Conservation (phyloP, 2,888 invertebrate genomes). For the Horisme vitalbata region DNA sequence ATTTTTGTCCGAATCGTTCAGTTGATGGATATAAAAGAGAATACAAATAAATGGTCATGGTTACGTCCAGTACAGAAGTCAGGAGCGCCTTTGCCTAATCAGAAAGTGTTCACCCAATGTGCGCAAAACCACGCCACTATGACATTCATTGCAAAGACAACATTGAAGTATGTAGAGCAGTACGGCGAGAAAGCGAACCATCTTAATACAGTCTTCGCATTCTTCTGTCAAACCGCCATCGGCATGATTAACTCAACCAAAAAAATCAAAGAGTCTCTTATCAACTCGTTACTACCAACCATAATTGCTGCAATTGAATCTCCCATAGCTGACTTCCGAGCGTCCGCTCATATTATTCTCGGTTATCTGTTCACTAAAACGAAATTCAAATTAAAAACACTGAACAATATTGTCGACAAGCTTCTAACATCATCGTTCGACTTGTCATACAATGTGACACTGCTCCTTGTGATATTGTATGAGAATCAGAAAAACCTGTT, state of each 20-base stretch:
- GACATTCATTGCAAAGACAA: constrained; percentile 56
- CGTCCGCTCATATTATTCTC: constrained; percentile 88
- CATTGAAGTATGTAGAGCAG: constrained; percentile 77
- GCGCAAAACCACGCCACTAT: constrained; percentile 71
- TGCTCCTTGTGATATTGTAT: constrained; percentile 87
- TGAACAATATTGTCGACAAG: constrained; percentile 83
- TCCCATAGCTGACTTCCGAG: constrained; percentile 86
- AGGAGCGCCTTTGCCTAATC: constrained; percentile 88
- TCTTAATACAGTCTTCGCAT: constrained; percentile 89
- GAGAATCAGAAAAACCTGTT: constrained; percentile 83
- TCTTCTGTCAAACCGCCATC: constrained; percentile 89
- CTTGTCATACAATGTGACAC: constrained; percentile 81
- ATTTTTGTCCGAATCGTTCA: constrained; percentile 93
- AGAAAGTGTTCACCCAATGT: constrained; percentile 88
- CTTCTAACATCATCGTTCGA: constrained; percentile 64
- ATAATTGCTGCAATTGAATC: constrained; percentile 88
- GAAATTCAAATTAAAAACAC: constrained; percentile 83
- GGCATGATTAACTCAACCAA: constrained; percentile 85
- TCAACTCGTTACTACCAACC: constrained; percentile 87
- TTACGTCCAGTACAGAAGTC: constrained; percentile 87
- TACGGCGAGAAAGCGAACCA: constrained; percentile 82
- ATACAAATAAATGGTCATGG: constrained; percentile 89
- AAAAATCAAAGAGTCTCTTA: constrained; percentile 83
- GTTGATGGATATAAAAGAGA: constrained; percentile 85
- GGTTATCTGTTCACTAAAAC: constrained; percentile 87